Base-by-base conservation (phyloP, 1,140 invertebrate genomes). In the Choristoneura fumiferana region DNA sequence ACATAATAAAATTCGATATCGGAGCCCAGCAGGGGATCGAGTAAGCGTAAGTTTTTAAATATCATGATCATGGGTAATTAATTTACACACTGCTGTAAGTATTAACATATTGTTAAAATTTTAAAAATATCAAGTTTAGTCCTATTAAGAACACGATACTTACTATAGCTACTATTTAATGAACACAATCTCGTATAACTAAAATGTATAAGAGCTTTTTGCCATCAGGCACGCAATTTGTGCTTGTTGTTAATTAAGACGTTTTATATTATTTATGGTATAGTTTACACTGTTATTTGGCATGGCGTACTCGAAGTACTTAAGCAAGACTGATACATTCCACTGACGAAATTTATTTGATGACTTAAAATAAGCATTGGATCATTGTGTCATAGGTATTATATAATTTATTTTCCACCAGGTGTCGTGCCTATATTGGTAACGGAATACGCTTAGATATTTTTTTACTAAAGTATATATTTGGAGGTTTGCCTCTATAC, bases 271-370 rank as follows among this genome's bases (percentile, higher is more conserved):
- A 3, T n/a, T n/a, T n/a, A n/a, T n/a, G n/a, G n/a, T 29, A 29
- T 29, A 29, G 22, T 2, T 29, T 29, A 29, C 6, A 29, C 6
- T 29, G 22, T 54, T 43, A 18, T n/a, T 13, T 37, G 10, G 17
- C 17, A 52, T 35, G 13, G 18, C 52, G 57, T 64, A 71, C 65
- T 73, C 18, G 63, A 74, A 74, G 76, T 84, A 87, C 77, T 83
- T 86, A 75, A 70, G 54, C 58, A 81, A 86, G 81, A 82, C 81
- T 85, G 79, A 85, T 69, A 73, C 81, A 84, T 84, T 84, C 81
- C 84, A 87, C 70, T 81, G 57, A 65, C 60, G 9, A 57, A 57
- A 57, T 34, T 43, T 22, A 39, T 43, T 10, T 43, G 8, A 39
- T 56, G 10, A 22, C n/a, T 40, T 43, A 43, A 33, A 10, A 12